phyloP scores from a whole-genome alignment of 2,113 vertebrate genomes.

The Dendropsophus ebraccatus region DNA sequence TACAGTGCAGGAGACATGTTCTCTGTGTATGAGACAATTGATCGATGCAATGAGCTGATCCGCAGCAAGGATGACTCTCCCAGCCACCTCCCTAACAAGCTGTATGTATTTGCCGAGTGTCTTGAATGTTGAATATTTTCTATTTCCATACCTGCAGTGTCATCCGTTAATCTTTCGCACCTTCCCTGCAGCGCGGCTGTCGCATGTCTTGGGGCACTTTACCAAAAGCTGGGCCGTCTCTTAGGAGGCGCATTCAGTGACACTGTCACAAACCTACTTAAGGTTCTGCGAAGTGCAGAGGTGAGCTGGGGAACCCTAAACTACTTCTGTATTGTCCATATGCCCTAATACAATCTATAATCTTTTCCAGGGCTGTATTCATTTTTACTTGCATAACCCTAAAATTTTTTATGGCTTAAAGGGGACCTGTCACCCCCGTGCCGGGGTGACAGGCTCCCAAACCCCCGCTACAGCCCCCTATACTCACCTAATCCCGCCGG shows the following conservation, averaged over 20 bases:
- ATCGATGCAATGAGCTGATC: constrained; percentile 92
- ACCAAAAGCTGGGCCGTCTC: constrained; percentile 90
- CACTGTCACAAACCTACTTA: constrained; percentile 86
- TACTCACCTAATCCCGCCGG: too few species aligned
- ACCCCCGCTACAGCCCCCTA: too few species aligned
- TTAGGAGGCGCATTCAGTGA: constrained; percentile 84
- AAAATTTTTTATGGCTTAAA: too few species aligned
- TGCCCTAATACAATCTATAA: not conserved
- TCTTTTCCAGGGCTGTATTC: too few species aligned
- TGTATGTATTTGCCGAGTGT: constrained; percentile 76
- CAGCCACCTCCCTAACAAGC: constrained; percentile 88
- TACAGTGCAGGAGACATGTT: constrained; percentile 86
- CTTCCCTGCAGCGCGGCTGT: constrained; percentile 85
- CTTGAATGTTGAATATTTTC: too few species aligned
- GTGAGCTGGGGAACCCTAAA: constrained; percentile 62
- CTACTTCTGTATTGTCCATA: not conserved
- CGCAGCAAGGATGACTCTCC: constrained; percentile 95
- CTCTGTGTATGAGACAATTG: constrained; percentile 83
- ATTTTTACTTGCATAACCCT: too few species aligned
- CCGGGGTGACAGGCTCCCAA: too few species aligned
- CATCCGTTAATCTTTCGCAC: constrained; percentile 32
- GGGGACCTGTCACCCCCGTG: too few species aligned
- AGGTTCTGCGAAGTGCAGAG: constrained; percentile 93
- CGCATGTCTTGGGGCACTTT: constrained; percentile 88
- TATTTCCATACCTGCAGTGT: too few species aligned